Evolutionary conservation across 2,888 invertebrate species (phyloP).

Genomic region (Itoplectis maculator): DNA sequence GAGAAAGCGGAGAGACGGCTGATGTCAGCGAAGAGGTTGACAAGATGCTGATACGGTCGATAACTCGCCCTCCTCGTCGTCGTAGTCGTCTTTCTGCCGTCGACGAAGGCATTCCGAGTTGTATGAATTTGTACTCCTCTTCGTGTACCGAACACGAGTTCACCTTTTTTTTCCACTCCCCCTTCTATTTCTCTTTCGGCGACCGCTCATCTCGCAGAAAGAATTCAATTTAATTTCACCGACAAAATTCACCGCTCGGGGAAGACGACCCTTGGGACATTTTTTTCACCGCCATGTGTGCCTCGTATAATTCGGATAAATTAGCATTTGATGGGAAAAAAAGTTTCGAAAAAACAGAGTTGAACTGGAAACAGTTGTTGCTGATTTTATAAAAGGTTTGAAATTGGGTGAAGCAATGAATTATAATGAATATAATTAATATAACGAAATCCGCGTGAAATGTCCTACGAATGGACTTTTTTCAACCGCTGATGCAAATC

Average conservation of each 20-base stretch:
- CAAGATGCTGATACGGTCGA: constrained; percentile 62
- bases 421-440: neutral
- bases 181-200: neutral
- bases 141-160: neutral
- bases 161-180: neutral
- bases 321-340: too few relatives aligned
- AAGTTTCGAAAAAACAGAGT: too few relatives aligned
- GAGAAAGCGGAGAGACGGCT: constrained; percentile 43
- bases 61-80: constrained; percentile 47
- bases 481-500: constrained; percentile 2
- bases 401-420: neutral
- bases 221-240: neutral
- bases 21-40: constrained; percentile 61
- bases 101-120: constrained; percentile 54
- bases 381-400: too few relatives aligned
- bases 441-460: neutral
- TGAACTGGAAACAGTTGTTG: too few relatives aligned
- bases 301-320: too few relatives aligned
- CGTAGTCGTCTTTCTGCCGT: constrained; percentile 13
- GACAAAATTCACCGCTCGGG: neutral
- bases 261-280: neutral
- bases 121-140: constrained; percentile 7
- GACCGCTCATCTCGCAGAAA: neutral
- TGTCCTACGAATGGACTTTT: constrained; percentile 1
- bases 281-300: neutral